Percentiles rank a stretch among this genome's conserved stretches.
These are phyloP conservation scores for Drosophila setosimentum DNA, from an alignment of 2,888 invertebrate species.

Conservation along the genomic window DNA sequence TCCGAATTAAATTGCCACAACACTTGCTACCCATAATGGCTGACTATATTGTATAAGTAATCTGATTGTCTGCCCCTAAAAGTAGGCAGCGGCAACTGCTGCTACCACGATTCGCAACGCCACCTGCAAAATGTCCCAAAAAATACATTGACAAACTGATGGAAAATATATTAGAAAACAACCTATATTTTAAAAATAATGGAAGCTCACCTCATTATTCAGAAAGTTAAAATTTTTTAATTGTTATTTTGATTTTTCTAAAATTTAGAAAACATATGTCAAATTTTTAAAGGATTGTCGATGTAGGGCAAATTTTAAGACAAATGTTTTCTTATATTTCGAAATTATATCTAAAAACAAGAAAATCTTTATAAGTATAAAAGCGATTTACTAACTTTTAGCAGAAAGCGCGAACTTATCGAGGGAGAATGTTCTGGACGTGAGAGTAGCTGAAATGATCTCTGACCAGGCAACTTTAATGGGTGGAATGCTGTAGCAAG, in stretches of 20 bases:
- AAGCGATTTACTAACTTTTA: no score
- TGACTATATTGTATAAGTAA: conserved; percentile 33
- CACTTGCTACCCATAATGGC: conserved; percentile 9
- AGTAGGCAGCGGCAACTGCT: conserved; percentile 6
- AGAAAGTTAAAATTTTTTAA: no score
- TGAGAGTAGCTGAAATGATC: background rate
- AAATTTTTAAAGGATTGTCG: no score
- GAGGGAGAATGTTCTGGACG: background rate
- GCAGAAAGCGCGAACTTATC: background rate
- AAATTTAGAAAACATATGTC: no score
- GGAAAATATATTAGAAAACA: background rate
- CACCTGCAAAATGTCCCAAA: background rate
- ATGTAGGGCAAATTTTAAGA: background rate
- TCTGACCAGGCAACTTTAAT: background rate
- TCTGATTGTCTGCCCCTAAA: conserved; percentile 11
- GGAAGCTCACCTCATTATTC: background rate
- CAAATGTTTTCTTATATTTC: background rate
- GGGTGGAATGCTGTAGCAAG: background rate
- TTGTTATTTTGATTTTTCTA: no score
- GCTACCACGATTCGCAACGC: background rate
- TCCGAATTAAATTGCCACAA: conserved; percentile 33
- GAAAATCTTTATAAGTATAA: no score
- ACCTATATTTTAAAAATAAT: background rate
- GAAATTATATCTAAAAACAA: background rate
- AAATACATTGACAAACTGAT: background rate